Conservation (phyloP, 2,113 vertebrate genomes). For the Cebidichthys violaceus region DNA sequence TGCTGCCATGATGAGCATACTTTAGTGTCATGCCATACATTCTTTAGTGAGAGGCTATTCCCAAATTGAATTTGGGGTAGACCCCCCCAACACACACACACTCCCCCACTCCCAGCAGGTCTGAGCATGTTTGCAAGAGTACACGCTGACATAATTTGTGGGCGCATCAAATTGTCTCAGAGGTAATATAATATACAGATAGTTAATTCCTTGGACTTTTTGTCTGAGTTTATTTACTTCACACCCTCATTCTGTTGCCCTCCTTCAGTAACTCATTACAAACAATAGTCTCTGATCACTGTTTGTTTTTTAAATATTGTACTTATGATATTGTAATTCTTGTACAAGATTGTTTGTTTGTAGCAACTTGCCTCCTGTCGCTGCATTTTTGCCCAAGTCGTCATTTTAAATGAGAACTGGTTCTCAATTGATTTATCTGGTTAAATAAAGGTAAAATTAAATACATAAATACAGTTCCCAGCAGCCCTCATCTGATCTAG, state of each 20-base stretch:
- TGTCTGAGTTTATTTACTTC: neutral
- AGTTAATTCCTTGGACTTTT: neutral
- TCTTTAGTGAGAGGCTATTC: conserved; percentile 11
- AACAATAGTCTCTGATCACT: neutral
- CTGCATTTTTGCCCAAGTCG: no score
- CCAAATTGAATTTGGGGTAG: neutral
- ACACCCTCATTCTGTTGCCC: neutral
- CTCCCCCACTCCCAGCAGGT: conserved; percentile 1
- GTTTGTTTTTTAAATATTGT: neutral
- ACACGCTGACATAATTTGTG: neutral
- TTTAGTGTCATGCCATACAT: conserved; percentile 46
- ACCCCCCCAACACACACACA: neutral
- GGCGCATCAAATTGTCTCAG: neutral
- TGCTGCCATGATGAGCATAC: conserved; percentile 10
- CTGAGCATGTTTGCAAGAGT: conserved; percentile 15
- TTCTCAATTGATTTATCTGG: neutral
- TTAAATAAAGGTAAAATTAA: neutral
- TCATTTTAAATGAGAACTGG: neutral
- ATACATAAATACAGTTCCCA: neutral
- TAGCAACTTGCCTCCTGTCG: neutral
- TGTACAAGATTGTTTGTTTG: neutral
- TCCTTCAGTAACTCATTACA: neutral
- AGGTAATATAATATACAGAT: neutral
- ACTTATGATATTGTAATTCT: neutral
- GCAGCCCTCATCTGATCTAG: neutral